Base-by-base conservation (phyloP, 1,140 invertebrate species). In the Melipona quadrifasciata region DNA sequence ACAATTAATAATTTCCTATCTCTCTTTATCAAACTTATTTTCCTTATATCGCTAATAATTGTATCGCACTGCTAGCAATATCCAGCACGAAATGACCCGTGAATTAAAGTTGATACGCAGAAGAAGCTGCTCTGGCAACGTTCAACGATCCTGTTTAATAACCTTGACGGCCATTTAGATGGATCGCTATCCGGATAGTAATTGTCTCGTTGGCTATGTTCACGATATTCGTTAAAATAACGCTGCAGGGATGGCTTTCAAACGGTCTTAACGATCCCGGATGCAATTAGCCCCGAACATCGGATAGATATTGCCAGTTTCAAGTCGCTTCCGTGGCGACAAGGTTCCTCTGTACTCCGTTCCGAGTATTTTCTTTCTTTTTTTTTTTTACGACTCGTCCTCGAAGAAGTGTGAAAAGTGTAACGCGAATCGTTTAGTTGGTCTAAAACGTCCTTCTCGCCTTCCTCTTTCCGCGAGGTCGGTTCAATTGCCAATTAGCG, bases 401-500 rank as follows among this genome's bases (percentile, higher is more conserved):
- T 21, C 72, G 24, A 57, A 11, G 24, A 77, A 76, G 84, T 51
- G 78, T 17, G 58, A 89, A 78, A 87, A 80, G 39, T 53, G 39
- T 82, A 84, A 77, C 79, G 61, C n/a, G 67, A 47, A 67, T 77
- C 80, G 79, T 55, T 73, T 58, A n/a, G 27, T 74, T 58, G 64
- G 24, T 34, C n/a, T 53, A 70, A 57, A 67, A 12, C 65, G 86
- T 84, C 72, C 80, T 90, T 87, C 68, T 34, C 34, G 17, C 31
- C 68, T 87, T 83, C 68, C 75, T 84, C 51, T 70, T 82, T 72
- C 47, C 58, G 21, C 61, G 27, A 84, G 81, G 79, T 61, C 81
- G 76, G 27, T 53, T n/a, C 47, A 80, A 90, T 82, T 71, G 80
- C 78, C 89, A 90, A 90, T 90, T 90, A 90, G 71, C 80, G 80